phyloP scores from a whole-genome alignment of 2,797 vertebrate species.

The Alca torda region DNA sequence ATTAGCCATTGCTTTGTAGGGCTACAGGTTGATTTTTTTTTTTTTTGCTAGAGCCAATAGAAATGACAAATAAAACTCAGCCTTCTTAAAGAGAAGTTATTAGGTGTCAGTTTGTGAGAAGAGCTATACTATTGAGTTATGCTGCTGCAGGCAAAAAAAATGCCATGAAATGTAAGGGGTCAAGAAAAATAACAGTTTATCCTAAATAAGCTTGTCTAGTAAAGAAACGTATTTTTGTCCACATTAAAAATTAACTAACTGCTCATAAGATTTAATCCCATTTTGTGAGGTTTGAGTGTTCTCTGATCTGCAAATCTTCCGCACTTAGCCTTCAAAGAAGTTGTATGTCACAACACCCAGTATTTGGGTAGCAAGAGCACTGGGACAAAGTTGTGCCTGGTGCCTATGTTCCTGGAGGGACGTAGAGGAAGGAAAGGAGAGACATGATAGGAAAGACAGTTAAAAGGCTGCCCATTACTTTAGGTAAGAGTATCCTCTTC shows the following conservation, averaged over 20 bases:
- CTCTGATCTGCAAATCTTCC: not conserved
- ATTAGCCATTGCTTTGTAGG: not conserved
- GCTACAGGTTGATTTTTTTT: rapidly evolving
- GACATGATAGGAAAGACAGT: rapidly evolving
- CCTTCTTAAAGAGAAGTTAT: not conserved
- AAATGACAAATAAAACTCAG: not conserved
- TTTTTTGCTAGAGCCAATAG: not conserved
- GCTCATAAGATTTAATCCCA: not conserved
- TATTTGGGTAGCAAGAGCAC: not conserved
- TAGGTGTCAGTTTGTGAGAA: not conserved
- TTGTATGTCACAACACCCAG: not conserved
- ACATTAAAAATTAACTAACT: not conserved
- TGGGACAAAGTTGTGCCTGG: not conserved
- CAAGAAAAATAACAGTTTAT: not conserved
- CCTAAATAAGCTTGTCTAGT: not conserved
- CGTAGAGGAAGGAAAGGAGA: not conserved
- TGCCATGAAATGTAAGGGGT: not conserved
- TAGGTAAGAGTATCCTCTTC: not conserved
- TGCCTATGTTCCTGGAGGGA: not conserved
- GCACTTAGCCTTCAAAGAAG: not conserved
- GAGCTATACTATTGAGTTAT: not conserved
- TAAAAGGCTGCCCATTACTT: not conserved
- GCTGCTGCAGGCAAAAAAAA: not conserved
- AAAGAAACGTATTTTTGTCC: not conserved
- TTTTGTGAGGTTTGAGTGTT: not conserved